Percentiles rank a stretch among this genome's conserved stretches.
These are phyloP conservation scores for Zaprionus africanus DNA, from an alignment of 1,140 invertebrate genomes.

Conservation along the genomic window DNA sequence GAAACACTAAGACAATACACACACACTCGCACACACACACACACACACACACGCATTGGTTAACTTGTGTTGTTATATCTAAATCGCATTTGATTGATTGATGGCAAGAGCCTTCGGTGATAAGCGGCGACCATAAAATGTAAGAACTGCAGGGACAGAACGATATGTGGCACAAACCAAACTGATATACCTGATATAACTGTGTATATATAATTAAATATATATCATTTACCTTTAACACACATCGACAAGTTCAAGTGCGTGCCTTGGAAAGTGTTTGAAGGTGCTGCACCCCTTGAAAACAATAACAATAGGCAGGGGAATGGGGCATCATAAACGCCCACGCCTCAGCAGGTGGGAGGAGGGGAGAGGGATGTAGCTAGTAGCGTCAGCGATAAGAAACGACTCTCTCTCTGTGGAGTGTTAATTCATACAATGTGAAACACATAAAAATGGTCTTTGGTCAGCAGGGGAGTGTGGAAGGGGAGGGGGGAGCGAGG, in stretches of 20 bases:
- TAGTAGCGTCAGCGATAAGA: not conserved
- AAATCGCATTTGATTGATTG: constrained; percentile 71
- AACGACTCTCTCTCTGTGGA: not conserved
- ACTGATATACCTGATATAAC: not conserved
- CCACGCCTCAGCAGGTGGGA: constrained; percentile 6
- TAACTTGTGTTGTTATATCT: constrained; percentile 25
- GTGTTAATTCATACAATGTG: constrained; percentile 72
- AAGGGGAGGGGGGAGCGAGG: not conserved
- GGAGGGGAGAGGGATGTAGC: not conserved
- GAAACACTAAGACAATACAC: constrained; percentile 6
- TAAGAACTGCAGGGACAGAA: constrained; percentile 60
- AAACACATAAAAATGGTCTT: constrained; percentile 60
- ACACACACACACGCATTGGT: not conserved
- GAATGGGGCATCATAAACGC: constrained; percentile 5
- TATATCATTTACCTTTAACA: constrained; percentile 1
- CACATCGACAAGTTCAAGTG: constrained; percentile 52
- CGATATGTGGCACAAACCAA: constrained; percentile 26
- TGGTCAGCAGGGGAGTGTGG: constrained; percentile 16
- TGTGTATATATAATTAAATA: constrained; percentile 8
- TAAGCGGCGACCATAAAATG: constrained; percentile 63
- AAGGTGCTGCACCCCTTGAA: not conserved
- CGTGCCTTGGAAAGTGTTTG: constrained; percentile 17
- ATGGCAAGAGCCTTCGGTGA: constrained; percentile 51
- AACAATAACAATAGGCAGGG: not conserved
- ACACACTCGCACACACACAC: constrained; percentile 15